A percentile compares a stretch with the other conserved stretches of the same genome.
phyloP scores from a whole-genome alignment of 2,888 invertebrate species.

The Hypolimnas misippus region DNA sequence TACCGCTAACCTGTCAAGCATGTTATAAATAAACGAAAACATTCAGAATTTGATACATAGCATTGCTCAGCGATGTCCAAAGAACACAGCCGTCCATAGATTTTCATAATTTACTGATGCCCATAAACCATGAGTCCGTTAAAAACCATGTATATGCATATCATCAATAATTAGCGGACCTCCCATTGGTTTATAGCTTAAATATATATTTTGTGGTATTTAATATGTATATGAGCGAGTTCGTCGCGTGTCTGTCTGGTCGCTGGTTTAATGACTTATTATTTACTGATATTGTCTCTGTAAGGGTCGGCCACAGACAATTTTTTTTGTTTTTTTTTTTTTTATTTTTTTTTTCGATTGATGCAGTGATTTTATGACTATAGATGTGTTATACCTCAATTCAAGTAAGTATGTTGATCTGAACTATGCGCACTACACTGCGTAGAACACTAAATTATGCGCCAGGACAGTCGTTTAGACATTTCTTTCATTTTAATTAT shows the following conservation, averaged over 20 bases:
- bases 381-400: too few relatives aligned
- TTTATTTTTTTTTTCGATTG: too few relatives aligned
- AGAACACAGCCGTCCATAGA: constrained; percentile 19
- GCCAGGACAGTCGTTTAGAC: too few relatives aligned
- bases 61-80: constrained; percentile 12
- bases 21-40: constrained; percentile 8
- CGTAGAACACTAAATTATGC: too few relatives aligned
- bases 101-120: constrained; percentile 46
- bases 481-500: too few relatives aligned
- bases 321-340: neutral
- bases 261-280: constrained; percentile 49
- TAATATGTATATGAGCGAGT: constrained; percentile 65
- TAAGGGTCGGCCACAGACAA: constrained; percentile 23
- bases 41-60: constrained; percentile 5
- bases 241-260: constrained; percentile 61
- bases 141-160: constrained; percentile 68
- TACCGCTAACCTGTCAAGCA: neutral
- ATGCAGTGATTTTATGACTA: too few relatives aligned
- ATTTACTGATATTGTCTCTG: constrained; percentile 47
- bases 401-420: too few relatives aligned
- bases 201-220: constrained; percentile 60
- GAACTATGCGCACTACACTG: too few relatives aligned
- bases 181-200: constrained; percentile 61
- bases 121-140: constrained; percentile 52
- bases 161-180: constrained; percentile 75